phyloP scores from a whole-genome alignment of 2,797 vertebrate species.

The Urophycis tenuis region DNA sequence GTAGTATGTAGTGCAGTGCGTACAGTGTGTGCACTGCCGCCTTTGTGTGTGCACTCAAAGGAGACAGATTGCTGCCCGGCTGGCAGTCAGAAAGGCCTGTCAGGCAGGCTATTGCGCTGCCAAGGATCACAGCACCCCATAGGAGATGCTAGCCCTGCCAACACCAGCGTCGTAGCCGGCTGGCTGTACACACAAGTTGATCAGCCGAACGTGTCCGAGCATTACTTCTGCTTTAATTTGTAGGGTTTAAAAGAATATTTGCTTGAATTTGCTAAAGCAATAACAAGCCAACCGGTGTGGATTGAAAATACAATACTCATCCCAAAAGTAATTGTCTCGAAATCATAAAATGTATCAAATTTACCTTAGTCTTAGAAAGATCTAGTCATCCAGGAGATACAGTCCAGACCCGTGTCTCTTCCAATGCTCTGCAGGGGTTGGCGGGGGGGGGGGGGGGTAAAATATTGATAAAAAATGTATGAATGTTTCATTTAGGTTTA shows the following conservation, averaged over 20 bases:
- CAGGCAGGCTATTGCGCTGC: constrained; percentile 23
- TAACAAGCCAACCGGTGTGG: background rate
- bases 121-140: constrained; percentile 25
- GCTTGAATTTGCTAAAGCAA: background rate
- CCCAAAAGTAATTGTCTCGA: background rate
- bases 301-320: background rate
- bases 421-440: background rate
- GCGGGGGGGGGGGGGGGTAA: background rate
- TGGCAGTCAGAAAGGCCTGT: constrained; percentile 32
- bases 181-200: background rate
- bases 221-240: background rate
- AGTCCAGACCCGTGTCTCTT: background rate
- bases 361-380: too few relatives aligned
- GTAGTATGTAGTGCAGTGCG: background rate
- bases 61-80: constrained; percentile 45
- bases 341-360: too few relatives aligned
- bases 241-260: background rate
- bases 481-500: background rate
- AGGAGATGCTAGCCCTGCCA: constrained; percentile 29
- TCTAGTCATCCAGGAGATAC: too few relatives aligned
- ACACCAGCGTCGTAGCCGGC: background rate
- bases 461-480: background rate
- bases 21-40: background rate
- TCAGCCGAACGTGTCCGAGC: background rate
- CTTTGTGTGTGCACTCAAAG: constrained; percentile 2